These are phyloP conservation scores for Ianthella basta DNA, from an alignment of 37 sponge, comb jelly and placozoan genomes.

Conservation along the genomic window DNA sequence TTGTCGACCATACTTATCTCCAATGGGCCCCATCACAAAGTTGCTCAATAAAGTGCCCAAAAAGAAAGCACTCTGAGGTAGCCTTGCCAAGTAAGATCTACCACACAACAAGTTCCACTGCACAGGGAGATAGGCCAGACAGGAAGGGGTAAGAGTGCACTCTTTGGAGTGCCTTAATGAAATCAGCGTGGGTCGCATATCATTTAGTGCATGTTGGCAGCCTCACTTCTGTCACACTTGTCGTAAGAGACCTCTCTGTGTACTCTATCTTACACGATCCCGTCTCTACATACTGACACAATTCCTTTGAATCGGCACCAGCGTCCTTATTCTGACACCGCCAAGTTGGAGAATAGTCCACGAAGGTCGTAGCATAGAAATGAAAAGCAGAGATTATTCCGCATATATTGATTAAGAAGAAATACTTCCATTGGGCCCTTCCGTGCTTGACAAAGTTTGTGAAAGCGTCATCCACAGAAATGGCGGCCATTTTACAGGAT, in stretches of 20 bases:
- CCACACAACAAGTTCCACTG: constrained; percentile 4
- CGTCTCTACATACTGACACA: neutral
- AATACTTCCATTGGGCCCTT: neutral
- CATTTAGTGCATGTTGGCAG: neutral
- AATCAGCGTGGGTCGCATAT: too few species aligned
- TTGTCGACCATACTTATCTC: constrained; percentile 1
- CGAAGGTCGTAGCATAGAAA: neutral
- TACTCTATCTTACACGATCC: neutral
- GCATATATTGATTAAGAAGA: neutral
- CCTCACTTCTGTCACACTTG: neutral
- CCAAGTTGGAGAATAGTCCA: constrained; percentile 15
- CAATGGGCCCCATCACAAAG: neutral
- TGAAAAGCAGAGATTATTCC: neutral
- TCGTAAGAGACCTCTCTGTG: neutral
- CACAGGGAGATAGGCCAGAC: neutral
- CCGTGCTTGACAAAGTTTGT: neutral
- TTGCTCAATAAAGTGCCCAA: constrained; percentile 7
- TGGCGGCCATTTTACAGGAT: neutral
- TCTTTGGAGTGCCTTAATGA: too few species aligned
- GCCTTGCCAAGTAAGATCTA: neutral
- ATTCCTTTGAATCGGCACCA: too few species aligned
- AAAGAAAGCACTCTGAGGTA: constrained; percentile 16
- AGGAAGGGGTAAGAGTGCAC: neutral
- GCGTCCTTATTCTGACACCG: neutral
- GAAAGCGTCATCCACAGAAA: neutral